These are phyloP conservation scores for Holacanthella duospinosa DNA, from an alignment of 2,888 invertebrate species.

Conservation along the genomic window DNA sequence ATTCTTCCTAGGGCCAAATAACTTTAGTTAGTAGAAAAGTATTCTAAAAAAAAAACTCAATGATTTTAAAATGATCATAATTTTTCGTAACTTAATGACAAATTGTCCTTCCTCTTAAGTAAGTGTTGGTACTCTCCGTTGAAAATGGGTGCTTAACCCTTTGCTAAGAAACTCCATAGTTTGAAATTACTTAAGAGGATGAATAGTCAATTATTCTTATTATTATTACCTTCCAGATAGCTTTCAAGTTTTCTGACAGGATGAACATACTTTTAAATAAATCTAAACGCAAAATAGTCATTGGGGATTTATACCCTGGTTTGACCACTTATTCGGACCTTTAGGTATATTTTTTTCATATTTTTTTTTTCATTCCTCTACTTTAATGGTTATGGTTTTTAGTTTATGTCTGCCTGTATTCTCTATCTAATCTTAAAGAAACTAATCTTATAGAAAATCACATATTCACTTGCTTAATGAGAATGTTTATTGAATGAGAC, in stretches of 20 bases:
- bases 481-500: constrained; percentile 16
- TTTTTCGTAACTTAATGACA: neutral
- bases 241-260: neutral
- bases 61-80: neutral
- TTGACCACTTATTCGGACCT: constrained; percentile 17
- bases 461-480: neutral
- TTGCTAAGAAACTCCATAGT: neutral
- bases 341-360: neutral
- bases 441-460: neutral
- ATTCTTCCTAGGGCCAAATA: too few relatives aligned
- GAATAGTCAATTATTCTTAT: constrained; percentile 3
- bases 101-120: neutral
- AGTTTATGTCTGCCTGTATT: neutral
- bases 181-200: neutral
- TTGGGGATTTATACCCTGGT: constrained; percentile 24
- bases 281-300: constrained; percentile 25
- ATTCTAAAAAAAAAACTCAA: neutral
- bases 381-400: neutral
- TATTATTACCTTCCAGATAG: neutral
- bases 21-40: too few relatives aligned
- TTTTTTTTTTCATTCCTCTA: neutral
- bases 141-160: neutral
- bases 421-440: neutral
- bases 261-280: constrained; percentile 14
- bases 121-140: neutral